Evolutionary conservation across 2,797 vertebrate genomes (phyloP).

Genomic region (Semotilus atromaculatus): DNA sequence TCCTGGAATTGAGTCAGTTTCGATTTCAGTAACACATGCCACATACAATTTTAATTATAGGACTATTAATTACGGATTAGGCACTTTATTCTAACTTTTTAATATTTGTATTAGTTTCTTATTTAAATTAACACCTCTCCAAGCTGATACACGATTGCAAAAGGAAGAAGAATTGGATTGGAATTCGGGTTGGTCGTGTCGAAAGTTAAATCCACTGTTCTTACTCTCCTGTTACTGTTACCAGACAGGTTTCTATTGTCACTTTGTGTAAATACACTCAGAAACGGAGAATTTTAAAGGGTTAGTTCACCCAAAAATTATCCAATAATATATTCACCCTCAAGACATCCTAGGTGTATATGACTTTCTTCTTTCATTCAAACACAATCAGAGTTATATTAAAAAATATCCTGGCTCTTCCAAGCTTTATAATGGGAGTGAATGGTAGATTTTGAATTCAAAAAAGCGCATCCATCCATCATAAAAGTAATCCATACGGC

Average conservation of each 20-base stretch:
- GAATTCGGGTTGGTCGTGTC: no score
- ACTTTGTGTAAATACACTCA: background rate
- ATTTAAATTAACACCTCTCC: background rate
- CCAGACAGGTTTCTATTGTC: background rate
- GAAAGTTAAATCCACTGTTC: background rate
- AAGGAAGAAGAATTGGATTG: background rate
- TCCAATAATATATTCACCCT: no score
- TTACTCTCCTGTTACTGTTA: background rate
- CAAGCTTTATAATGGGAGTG: no score
- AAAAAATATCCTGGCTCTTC: no score
- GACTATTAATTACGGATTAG: background rate
- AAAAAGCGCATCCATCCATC: no score
- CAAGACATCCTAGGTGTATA: no score
- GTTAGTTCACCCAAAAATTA: no score
- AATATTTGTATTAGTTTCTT: background rate
- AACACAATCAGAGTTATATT: no score
- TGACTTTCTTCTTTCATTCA: no score
- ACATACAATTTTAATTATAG: background rate
- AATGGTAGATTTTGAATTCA: no score
- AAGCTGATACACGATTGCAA: background rate
- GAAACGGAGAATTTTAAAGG: background rate
- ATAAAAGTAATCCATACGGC: no score
- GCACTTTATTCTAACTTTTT: background rate
- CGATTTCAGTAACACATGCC: background rate
- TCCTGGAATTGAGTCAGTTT: background rate